Evolutionary conservation across 2,113 vertebrate species (phyloP).

Genomic region (Macrotus californicus): DNA sequence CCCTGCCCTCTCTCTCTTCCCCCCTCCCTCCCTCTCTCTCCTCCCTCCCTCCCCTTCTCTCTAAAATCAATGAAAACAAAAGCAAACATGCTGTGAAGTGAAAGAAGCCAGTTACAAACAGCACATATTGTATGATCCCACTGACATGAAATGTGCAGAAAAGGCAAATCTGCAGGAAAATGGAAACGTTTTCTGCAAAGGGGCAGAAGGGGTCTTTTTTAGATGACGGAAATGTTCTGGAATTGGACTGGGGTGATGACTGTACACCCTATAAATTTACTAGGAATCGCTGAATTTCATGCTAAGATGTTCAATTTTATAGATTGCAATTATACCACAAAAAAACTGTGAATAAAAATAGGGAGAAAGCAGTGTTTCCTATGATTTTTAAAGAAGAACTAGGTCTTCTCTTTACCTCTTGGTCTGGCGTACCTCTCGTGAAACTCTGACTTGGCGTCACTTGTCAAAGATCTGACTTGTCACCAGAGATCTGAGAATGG

Average conservation of each 20-base stretch:
- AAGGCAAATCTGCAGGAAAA: background rate
- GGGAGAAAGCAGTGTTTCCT: background rate
- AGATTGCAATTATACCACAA: background rate
- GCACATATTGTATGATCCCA: background rate
- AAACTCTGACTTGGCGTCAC: background rate
- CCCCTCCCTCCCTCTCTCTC: too few relatives aligned
- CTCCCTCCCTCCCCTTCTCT: too few relatives aligned
- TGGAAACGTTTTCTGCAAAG: background rate
- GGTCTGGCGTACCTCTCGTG: background rate
- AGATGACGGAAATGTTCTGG: background rate
- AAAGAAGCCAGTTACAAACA: background rate
- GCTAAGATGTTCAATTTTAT: background rate
- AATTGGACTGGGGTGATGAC: background rate
- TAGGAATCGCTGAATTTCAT: background rate
- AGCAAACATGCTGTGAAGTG: background rate
- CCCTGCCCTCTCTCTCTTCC: too few relatives aligned
- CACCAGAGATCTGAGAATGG: background rate
- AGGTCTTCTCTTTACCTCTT: background rate
- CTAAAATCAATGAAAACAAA: too few relatives aligned
- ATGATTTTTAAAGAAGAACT: background rate
- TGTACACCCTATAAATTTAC: background rate
- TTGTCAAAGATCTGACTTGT: background rate
- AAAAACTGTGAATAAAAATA: background rate
- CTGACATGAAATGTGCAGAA: background rate
- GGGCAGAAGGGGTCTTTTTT: background rate